Evolutionary conservation across 2,797 vertebrate species (phyloP).

Genomic region (Passerculus sandwichensis): DNA sequence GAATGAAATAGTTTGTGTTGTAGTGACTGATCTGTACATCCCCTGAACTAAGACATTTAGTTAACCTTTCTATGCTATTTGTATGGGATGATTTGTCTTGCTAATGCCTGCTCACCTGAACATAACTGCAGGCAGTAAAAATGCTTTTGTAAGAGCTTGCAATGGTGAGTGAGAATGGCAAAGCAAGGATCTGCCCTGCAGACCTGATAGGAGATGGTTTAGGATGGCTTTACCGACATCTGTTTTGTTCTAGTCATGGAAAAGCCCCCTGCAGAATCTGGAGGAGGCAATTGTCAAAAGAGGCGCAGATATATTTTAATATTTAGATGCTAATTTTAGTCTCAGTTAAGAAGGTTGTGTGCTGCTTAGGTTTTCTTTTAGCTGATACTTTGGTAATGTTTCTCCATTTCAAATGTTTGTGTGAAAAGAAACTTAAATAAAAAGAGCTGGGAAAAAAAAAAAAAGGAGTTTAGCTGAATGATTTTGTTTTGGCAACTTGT

Average conservation of each 20-base stretch:
- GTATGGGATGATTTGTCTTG: neutral
- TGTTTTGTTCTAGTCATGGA: neutral
- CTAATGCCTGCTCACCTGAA: neutral
- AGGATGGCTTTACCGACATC: neutral
- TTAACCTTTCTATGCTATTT: neutral
- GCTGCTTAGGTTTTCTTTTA: neutral
- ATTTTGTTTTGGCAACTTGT: conserved; percentile 52
- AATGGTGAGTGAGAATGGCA: neutral
- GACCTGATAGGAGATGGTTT: neutral
- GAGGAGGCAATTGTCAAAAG: neutral
- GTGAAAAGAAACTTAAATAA: conserved; percentile 16
- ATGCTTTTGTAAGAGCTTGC: neutral
- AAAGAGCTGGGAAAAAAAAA: neutral
- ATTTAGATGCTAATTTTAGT: neutral
- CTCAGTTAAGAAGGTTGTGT: neutral
- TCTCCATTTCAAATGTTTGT: neutral
- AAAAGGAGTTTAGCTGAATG: conserved; percentile 1
- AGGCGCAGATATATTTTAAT: neutral
- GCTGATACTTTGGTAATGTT: neutral
- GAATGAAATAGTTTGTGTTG: neutral
- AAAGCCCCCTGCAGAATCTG: neutral
- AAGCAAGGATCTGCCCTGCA: neutral
- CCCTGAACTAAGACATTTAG: neutral
- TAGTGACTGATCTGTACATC: neutral
- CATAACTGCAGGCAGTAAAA: neutral